Evolutionary conservation across 2,888 invertebrate species (phyloP).

Genomic region (Patella ulyssiponensis): DNA sequence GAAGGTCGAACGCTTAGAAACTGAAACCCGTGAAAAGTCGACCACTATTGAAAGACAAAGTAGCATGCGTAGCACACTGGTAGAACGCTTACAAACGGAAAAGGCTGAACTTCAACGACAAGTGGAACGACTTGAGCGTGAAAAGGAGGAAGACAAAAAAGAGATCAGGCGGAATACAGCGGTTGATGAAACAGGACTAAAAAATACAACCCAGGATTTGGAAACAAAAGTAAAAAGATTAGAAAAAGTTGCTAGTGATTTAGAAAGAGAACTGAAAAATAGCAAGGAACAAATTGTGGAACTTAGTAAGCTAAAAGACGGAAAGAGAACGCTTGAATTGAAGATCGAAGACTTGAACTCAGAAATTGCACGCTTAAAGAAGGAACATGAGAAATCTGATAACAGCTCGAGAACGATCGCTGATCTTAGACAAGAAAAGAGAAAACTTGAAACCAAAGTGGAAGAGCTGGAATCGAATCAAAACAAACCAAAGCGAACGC

Average conservation of each 20-base stretch:
- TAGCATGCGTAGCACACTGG: slow-evolving; percentile 25
- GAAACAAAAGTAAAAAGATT: slow-evolving; percentile 68
- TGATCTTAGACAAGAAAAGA: slow-evolving; percentile 41
- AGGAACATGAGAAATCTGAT: slow-evolving; percentile 74
- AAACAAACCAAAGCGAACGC: slow-evolving; percentile 38
- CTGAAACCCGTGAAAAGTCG: slow-evolving; percentile 26
- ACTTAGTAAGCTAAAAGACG: slow-evolving; percentile 70
- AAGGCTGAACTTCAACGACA: slow-evolving; percentile 45
- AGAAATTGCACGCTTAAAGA: slow-evolving; percentile 66
- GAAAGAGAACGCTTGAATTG: slow-evolving; percentile 40
- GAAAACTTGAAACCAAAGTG: slow-evolving; percentile 40
- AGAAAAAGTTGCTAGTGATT: slow-evolving; percentile 59
- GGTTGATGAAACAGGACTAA: slow-evolving; percentile 41
- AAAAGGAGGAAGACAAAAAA: slow-evolving; percentile 39
- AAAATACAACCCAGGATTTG: slow-evolving; percentile 72
- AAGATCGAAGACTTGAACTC: slow-evolving; percentile 24
- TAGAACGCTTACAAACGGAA: slow-evolving; percentile 41
- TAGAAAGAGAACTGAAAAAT: slow-evolving; percentile 42
- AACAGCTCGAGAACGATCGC: slow-evolving; percentile 25
- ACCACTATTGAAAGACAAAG: slow-evolving; percentile 5
- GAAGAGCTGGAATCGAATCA: slow-evolving; percentile 46
- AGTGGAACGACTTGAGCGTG: slow-evolving; percentile 38
- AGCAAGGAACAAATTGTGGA: slow-evolving; percentile 56
- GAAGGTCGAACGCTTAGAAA: slow-evolving; percentile 28
- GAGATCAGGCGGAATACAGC: slow-evolving; percentile 15